Evolutionary conservation across 1,140 invertebrate genomes (phyloP), one percentile per base, ranked within the genome.

Genomic region (Sminthurinus signatus): DNA sequence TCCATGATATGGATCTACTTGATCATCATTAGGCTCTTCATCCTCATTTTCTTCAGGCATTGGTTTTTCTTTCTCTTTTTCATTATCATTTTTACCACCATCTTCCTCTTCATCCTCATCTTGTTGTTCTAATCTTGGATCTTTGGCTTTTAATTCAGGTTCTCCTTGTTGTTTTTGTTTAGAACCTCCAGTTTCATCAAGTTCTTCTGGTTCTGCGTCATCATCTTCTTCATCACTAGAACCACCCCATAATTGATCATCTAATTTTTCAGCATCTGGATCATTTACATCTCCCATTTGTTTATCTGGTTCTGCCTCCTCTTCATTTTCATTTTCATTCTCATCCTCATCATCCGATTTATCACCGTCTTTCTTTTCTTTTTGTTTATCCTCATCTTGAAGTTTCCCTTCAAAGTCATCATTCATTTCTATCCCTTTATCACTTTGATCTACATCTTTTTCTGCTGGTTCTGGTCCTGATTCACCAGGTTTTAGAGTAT

Each of bases 261-360:
- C 83, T 68, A 86, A 80, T 77, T 88, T 87, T 54, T 96, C 90
- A 29, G 85, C 85, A 10, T 83, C 58, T 17, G 31, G 86, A 65
- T 88, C 84, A 72, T 88, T 89, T 5, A 88, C 88, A 63, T 96
- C 89, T n/a, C 91, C 93, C 91, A 96, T 96, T 80, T 96, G 85
- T 75, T 96, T 94, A 64, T 96, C 93, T 1, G 86, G 77, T 68
- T 96, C 86, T 15, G 89, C 83, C 19, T 81, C 77, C 17, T 84
- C 79, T 1, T 87, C 81, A 57, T 85, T 80, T n/a, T 60, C 52
- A n/a, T 60, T 54, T 64, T 84, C 81, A 1, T 84, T 78, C 29
- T 82, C 79, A 1, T 84, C 78, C 29, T 82, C 79, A 46, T 74
- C 73, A 36, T 74, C 68, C 36, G 86, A 79, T 59, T 87, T 82